Evolutionary conservation across 2,888 invertebrate species (phyloP).

Genomic region (Caenorhabditis plicata): DNA sequence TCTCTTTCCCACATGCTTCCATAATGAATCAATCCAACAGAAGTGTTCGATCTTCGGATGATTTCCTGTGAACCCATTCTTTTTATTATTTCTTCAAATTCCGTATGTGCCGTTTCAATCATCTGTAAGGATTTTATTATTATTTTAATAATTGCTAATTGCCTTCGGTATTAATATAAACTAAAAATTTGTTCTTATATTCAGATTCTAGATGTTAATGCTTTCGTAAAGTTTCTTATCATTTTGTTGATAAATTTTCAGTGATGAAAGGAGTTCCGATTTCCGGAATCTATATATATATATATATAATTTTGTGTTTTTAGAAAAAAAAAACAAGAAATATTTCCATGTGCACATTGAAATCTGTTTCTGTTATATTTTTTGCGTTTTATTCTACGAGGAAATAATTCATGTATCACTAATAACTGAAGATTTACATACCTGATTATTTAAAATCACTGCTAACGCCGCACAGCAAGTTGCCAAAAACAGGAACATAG

Average conservation of each 20-base stretch:
- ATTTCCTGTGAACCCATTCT: slow-evolving; percentile 13
- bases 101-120: slow-evolving; percentile 49
- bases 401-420: not conserved
- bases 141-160: no score
- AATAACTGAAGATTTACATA: slow-evolving; percentile 1
- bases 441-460: slow-evolving; percentile 28
- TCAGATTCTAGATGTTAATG: no score
- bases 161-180: no score
- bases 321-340: not conserved
- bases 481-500: slow-evolving; percentile 44
- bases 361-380: no score
- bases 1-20: slow-evolving; percentile 31
- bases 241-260: no score
- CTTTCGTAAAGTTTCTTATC: no score
- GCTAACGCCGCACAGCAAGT: slow-evolving; percentile 28
- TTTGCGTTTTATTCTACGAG: no score
- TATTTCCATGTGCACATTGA: no score
- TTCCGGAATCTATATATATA: no score
- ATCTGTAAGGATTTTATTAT: slow-evolving; percentile 16
- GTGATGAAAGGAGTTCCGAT: no score
- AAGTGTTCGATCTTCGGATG: slow-evolving; percentile 19
- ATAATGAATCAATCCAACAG: slow-evolving; percentile 27
- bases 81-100: slow-evolving; percentile 39
- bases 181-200: no score
- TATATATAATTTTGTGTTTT: no score